Base-by-base conservation (phyloP, 2,888 invertebrate species). In the Brachyptera putata region DNA sequence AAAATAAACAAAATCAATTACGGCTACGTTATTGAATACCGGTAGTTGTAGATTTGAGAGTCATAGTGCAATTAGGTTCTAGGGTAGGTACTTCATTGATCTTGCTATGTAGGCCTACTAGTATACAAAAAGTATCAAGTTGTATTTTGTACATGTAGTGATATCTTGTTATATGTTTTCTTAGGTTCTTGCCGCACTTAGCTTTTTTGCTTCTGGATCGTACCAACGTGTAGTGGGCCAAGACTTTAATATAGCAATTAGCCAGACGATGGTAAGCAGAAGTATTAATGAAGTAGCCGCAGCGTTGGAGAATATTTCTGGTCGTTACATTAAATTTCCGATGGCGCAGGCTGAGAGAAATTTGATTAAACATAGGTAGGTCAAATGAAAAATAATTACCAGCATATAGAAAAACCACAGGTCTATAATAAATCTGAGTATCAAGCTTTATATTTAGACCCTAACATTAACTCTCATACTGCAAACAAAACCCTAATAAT, bases 261-360 rank as follows among this genome's bases (percentile, higher is more conserved):
- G 43, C 14, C 60, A 60, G 34, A 25, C 34, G 7, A 25, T 34
- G 25, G 48, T 56, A 3, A 46, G 56, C 34, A 37, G 43, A 14
- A 43, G 56, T 34, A 56, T 60, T 9, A 9, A 46, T 7, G 43
- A 56, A 16, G 43, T 60, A 13, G 41, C 16, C 43, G 25, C 11
- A 5, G 21, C 41, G 21, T n/a, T 60, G n/a, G 34, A 24, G 9
- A 58, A 57, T 30, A 37, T 62, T 11, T 24, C 61, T 22, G 56
- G 30, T 14, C 3, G 36, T n/a, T 61, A 53, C 57, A 48, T 64
- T 11, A 56, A 37, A 21, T 65, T 64, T 36, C 64, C 63, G 3
- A 59, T 57, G 41, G 60, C 58, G 3, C 37, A 16, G 14, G 57
- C 49, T 24, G 49, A 49, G 49, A 16, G 49, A 16, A 49, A 49